phyloP scores from a whole-genome alignment of 2,888 invertebrate species.

The Danaus chrysippus region DNA sequence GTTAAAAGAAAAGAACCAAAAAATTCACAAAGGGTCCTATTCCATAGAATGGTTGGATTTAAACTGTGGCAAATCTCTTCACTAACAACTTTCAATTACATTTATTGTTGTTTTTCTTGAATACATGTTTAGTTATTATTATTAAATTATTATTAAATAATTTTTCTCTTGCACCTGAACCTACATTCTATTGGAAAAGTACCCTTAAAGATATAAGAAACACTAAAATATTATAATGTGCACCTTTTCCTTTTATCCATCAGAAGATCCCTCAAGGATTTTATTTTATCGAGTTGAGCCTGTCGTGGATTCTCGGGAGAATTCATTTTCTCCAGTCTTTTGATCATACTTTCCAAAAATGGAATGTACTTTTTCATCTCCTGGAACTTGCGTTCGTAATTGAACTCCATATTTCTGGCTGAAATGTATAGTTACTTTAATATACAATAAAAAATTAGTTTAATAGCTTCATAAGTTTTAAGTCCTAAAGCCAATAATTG shows the following conservation, averaged over 20 bases:
- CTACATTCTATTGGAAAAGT: too few relatives aligned
- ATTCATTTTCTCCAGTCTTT: conserved; percentile 77
- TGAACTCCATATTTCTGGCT: conserved; percentile 62
- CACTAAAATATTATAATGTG: neutral
- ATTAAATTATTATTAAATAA: too few relatives aligned
- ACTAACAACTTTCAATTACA: too few relatives aligned
- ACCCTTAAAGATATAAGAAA: too few relatives aligned
- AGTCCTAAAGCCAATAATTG: neutral
- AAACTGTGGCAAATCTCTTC: too few relatives aligned
- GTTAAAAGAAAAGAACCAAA: too few relatives aligned
- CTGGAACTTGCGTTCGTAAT: conserved; percentile 80
- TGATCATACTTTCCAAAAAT: conserved; percentile 85
- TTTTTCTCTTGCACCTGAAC: too few relatives aligned
- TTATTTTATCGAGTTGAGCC: conserved; percentile 81
- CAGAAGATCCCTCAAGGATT: conserved; percentile 80
- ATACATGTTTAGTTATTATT: too few relatives aligned
- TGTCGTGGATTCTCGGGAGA: conserved; percentile 72
- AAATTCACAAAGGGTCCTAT: too few relatives aligned
- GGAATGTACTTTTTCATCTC: conserved; percentile 85
- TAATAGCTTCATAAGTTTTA: conserved; percentile 8
- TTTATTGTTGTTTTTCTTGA: too few relatives aligned
- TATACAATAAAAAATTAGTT: conserved; percentile 5
- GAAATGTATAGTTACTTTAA: conserved; percentile 29
- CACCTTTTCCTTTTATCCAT: conserved; percentile 81
- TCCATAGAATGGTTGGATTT: too few relatives aligned